Evolutionary conservation across 2,888 invertebrate genomes (phyloP).

Genomic region (Neuroscelio doddi): DNA sequence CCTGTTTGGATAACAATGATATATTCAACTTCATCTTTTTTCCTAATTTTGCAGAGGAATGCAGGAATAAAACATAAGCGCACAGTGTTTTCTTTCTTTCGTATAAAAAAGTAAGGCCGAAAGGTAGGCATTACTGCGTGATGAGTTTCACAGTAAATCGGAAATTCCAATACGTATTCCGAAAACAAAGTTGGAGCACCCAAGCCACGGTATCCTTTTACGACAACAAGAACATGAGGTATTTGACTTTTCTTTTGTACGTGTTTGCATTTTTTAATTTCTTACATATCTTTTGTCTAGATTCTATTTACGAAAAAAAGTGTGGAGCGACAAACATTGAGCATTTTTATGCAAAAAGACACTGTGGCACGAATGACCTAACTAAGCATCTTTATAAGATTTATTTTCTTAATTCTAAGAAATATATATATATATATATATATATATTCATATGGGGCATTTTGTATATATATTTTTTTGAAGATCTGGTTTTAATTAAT

Average conservation of each 20-base stretch:
- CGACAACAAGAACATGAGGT: constrained; percentile 50
- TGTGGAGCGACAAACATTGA: constrained; percentile 48
- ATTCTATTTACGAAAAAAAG: constrained; percentile 39
- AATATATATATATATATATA: constrained; percentile 44
- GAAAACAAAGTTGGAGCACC: constrained; percentile 44
- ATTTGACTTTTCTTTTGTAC: constrained; percentile 52
- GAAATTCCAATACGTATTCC: constrained; percentile 47
- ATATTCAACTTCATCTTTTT: constrained; percentile 36
- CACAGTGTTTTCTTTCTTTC: constrained; percentile 50
- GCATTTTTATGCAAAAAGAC: constrained; percentile 42
- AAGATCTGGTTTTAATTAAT: too few species aligned
- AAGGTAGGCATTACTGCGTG: constrained; percentile 62
- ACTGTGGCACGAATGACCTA: constrained; percentile 19
- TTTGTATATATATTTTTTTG: constrained; percentile 19
- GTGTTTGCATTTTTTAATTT: constrained; percentile 19
- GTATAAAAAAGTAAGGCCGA: constrained; percentile 64
- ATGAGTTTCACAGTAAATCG: constrained; percentile 50
- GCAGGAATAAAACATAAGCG: constrained; percentile 49
- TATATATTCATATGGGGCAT: constrained; percentile 32
- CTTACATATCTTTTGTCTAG: constrained; percentile 12
- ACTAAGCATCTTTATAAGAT: constrained; percentile 50
- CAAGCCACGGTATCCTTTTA: constrained; percentile 16
- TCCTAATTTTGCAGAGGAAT: constrained; percentile 46
- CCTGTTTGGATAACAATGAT: constrained; percentile 46
- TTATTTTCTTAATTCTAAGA: constrained; percentile 51